Percentiles rank a stretch among this genome's conserved stretches.
Conservation (phyloP, 2,888 invertebrate species). For the Dolichopus griseipennis region DNA sequence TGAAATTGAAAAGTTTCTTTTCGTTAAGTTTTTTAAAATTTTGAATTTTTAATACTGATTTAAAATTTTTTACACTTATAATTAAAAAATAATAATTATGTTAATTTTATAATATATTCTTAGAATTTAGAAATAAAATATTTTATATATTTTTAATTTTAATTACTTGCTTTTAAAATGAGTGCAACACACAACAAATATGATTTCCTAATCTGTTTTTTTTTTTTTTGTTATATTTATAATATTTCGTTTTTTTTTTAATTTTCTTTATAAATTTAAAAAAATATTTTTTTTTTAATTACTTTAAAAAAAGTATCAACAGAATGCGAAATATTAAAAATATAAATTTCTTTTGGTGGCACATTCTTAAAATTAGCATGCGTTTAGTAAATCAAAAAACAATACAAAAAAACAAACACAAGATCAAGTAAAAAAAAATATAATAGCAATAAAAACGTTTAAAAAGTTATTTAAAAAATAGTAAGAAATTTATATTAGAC, state of each 20-base stretch:
- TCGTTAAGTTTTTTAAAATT: background rate
- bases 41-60: background rate
- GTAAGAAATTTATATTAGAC: slow-evolving; percentile 35
- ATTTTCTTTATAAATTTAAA: too few relatives aligned
- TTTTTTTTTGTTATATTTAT: background rate
- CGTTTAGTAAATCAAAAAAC: background rate
- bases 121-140: background rate
- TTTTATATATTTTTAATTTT: background rate
- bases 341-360: too few relatives aligned
- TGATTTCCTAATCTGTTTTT: too few relatives aligned
- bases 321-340: too few relatives aligned
- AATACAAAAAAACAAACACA: background rate
- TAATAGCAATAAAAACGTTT: slow-evolving; percentile 15
- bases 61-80: background rate
- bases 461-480: too few relatives aligned
- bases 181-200: background rate
- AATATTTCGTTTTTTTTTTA: background rate
- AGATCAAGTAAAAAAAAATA: slow-evolving; percentile 11
- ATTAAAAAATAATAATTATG: background rate
- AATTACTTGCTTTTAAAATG: background rate
- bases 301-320: too few relatives aligned
- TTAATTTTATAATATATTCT: background rate
- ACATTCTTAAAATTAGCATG: background rate
- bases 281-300: background rate
- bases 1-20: too few relatives aligned